Evolutionary conservation across 2,888 invertebrate genomes (phyloP), one percentile per base, ranked within the genome.

Genomic region (Cosmorhoe ocellata): DNA sequence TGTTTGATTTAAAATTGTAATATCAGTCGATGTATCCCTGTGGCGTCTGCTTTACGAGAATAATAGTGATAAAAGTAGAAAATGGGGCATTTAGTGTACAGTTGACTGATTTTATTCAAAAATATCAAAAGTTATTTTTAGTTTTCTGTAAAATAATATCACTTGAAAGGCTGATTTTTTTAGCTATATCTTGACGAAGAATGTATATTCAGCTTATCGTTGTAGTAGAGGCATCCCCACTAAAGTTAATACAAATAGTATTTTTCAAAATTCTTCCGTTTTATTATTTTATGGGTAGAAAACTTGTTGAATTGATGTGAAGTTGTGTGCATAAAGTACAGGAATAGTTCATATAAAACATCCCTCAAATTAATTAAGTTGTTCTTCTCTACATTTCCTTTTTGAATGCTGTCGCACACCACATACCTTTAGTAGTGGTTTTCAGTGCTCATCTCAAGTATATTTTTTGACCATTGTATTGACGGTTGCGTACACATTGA

Each of bases 401-500:
- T 2, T 18, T 5, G 45, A 38, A 37, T 52, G 49, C 42, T 47
- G 39, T 43, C 41, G 5, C 36, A 43, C 42, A 33, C 13, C 39
- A 48, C 37, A 34, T 41, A 26, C 40, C 36, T 55, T 53, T 55
- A 58, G 1, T 7, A 1, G 7, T 7, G 7, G 24, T 4, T 24
- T 24, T 24, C 6, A 7, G n/a, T n/a, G 71, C 78, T 81, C 78
- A 79, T 81, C 80, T 74, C 68, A 49, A 76, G 76, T 79, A 81
- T 85, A 85, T 86, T 86, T 89, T 86, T 87, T 74, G 83, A 87
- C 71, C 77, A 73, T 75, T 80, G 75, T 79, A 67, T 69, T 68
- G 62, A 61, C 76, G 81, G 84, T 18, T 85, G 83, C 82, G 69
- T 67, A 62, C 64, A 73, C 74, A n/a, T n/a, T 74, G 71, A 77